Evolutionary conservation across 2,797 vertebrate species (phyloP).

Genomic region (Amazona ochrocephala): DNA sequence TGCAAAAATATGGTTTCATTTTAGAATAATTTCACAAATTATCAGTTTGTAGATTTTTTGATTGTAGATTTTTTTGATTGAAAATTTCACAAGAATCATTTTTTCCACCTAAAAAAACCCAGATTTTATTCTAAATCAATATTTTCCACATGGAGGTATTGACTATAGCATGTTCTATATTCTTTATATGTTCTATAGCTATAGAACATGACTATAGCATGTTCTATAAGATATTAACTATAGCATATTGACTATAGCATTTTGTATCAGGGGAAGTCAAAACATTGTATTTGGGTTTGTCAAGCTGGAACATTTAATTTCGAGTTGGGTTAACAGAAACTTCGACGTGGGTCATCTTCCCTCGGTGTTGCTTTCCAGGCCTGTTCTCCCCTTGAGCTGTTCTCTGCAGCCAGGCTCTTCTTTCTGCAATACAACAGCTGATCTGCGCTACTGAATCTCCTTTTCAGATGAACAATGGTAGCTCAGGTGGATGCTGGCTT

Average conservation of each 20-base stretch:
- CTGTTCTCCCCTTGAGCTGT: not conserved
- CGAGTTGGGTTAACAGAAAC: not conserved
- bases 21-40: not conserved
- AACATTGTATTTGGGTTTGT: not conserved
- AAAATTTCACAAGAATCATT: not conserved
- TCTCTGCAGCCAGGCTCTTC: no score
- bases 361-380: not conserved
- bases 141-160: not conserved
- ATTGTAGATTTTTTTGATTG: not conserved
- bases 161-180: not conserved
- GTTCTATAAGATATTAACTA: not conserved
- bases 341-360: not conserved
- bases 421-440: rapidly evolving
- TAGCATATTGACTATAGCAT: not conserved
- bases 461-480: not conserved
- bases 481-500: not conserved
- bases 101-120: not conserved
- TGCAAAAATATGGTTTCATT: not conserved
- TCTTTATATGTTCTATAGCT: no score
- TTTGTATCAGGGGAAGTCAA: not conserved
- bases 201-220: no score
- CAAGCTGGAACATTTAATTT: not conserved
- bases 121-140: not conserved
- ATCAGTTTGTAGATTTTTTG: not conserved
- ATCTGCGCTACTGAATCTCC: not conserved